Percentiles rank a stretch among this genome's conserved stretches.
Evolutionary conservation across 37 sponge, comb jelly and placozoan species (phyloP).

Genomic region (Mnemiopsis leidyi): DNA sequence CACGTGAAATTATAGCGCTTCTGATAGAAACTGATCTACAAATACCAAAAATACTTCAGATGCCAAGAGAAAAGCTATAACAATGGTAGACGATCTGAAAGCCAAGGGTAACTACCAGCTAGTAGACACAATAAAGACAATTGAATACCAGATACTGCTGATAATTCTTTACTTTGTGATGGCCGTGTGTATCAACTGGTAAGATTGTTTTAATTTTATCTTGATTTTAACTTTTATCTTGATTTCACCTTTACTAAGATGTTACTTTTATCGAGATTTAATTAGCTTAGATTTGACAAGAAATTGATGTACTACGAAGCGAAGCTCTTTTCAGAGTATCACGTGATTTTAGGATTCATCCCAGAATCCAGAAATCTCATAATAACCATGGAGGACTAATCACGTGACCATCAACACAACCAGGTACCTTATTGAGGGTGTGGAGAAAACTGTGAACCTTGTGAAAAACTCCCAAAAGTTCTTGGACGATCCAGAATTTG

Average conservation of each 20-base stretch:
- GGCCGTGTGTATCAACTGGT: slow-evolving; percentile 46
- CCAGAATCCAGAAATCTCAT: too few relatives aligned
- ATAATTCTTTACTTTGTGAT: slow-evolving; percentile 14
- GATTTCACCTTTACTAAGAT: too few relatives aligned
- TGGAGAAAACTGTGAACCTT: slow-evolving; percentile 4
- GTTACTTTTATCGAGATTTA: too few relatives aligned
- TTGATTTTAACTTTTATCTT: too few relatives aligned
- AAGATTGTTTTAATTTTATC: not conserved
- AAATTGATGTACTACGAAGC: too few relatives aligned
- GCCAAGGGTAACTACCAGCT: slow-evolving; percentile 62
- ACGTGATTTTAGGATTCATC: too few relatives aligned
- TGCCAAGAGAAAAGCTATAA: not conserved
- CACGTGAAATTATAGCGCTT: too few relatives aligned
- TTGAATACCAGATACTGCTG: slow-evolving; percentile 39
- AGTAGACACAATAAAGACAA: not conserved
- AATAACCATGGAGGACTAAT: too few relatives aligned
- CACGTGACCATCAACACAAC: too few relatives aligned
- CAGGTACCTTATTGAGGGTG: slow-evolving; percentile 33
- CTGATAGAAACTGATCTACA: too few relatives aligned
- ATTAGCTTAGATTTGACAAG: too few relatives aligned
- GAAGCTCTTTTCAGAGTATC: too few relatives aligned
- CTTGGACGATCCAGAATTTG: slow-evolving; percentile 38
- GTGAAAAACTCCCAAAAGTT: not conserved
- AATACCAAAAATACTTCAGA: not conserved
- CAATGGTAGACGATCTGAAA: slow-evolving; percentile 17